Percentiles rank a stretch among this genome's conserved stretches.
Conservation (phyloP, 2,113 vertebrate genomes). For the Sciurus niger region DNA sequence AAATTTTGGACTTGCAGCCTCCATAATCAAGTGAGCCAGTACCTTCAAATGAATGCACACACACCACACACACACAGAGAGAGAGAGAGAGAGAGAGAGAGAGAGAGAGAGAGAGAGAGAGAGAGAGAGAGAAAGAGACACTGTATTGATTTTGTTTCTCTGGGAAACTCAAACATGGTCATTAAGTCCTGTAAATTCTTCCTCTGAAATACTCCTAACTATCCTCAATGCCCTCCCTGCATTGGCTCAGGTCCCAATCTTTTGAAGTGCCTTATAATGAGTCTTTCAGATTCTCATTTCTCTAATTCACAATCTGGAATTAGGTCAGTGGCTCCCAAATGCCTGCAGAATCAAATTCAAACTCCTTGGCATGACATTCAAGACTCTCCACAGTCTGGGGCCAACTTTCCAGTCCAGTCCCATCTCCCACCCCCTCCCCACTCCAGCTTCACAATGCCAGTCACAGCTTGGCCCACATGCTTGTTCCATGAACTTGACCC, state of each 20-base stretch:
- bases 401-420: not conserved
- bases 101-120: no score
- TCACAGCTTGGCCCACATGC: not conserved
- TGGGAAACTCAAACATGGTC: slow-evolving; percentile 3
- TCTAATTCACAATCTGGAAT: slow-evolving; percentile 47
- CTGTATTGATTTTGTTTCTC: not conserved
- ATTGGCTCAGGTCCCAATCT: slow-evolving; percentile 23
- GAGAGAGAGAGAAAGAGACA: not conserved
- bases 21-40: not conserved
- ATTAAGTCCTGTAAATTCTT: slow-evolving; percentile 19
- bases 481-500: not conserved
- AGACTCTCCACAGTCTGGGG: not conserved
- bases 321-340: slow-evolving; percentile 30
- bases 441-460: not conserved
- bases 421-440: no score
- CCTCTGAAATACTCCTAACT: slow-evolving; percentile 56
- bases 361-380: not conserved
- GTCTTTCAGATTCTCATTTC: slow-evolving; percentile 47
- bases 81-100: no score
- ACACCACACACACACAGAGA: no score
- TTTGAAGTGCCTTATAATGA: slow-evolving; percentile 43
- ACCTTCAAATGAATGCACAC: not conserved
- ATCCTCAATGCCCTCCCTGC: not conserved
- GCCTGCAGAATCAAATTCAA: slow-evolving; percentile 43
- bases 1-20: not conserved